These are phyloP conservation scores for Chymomyza fuscimana DNA, from an alignment of 2,888 invertebrate genomes.

Conservation along the genomic window DNA sequence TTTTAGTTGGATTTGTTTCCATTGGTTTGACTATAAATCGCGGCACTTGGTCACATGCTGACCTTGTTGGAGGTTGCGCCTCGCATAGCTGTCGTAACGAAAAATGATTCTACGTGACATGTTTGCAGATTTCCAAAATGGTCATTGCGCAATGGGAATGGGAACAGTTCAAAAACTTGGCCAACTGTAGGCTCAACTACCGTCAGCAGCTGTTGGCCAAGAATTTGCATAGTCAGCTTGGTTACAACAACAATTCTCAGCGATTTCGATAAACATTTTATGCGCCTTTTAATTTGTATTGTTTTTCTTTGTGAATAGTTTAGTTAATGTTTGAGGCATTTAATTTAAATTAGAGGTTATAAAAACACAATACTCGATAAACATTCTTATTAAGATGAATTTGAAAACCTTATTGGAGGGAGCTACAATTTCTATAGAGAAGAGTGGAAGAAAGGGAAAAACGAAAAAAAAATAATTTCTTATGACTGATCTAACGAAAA, in stretches of 20 bases:
- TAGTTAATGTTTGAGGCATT: neutral
- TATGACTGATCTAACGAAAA: no score
- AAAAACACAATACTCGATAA: no score
- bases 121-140: conserved; percentile 39
- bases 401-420: no score
- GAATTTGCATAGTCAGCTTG: neutral
- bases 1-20: neutral
- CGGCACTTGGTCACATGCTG: conserved; percentile 22
- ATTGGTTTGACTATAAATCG: neutral
- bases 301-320: neutral
- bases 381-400: no score
- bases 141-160: neutral
- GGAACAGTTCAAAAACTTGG: neutral
- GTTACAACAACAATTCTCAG: neutral
- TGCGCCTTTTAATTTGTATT: neutral
- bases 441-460: no score
- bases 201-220: no score
- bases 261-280: neutral
- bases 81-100: conserved; percentile 44
- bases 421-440: no score
- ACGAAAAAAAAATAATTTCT: no score
- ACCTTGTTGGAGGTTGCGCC: conserved; percentile 67
- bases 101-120: conserved; percentile 67
- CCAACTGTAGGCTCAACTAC: neutral
- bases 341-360: neutral